phyloP scores from a whole-genome alignment of 2,797 vertebrate species.

The Lithobates sylvaticus region DNA sequence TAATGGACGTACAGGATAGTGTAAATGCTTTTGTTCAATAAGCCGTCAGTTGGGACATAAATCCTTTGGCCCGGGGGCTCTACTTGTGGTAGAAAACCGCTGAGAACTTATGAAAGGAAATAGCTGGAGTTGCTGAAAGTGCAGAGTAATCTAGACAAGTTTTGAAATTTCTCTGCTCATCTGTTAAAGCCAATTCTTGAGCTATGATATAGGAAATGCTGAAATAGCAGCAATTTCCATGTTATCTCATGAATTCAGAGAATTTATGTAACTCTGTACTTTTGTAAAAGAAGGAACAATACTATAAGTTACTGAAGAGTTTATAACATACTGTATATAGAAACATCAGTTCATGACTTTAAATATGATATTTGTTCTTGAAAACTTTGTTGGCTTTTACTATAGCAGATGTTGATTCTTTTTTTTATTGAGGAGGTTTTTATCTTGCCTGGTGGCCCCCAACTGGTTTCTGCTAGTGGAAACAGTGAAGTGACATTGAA shows the following conservation, averaged over 20 bases:
- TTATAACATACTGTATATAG: background rate
- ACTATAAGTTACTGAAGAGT: background rate
- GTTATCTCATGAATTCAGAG: background rate
- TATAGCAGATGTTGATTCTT: too few relatives aligned
- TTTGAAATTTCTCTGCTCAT: background rate
- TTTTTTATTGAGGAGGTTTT: too few relatives aligned
- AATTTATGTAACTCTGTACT: background rate
- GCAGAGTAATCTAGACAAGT: conserved; percentile 2
- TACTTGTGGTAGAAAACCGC: background rate
- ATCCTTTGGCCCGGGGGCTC: background rate
- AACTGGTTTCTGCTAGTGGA: too few relatives aligned
- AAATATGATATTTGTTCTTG: too few relatives aligned
- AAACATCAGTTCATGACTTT: too few relatives aligned
- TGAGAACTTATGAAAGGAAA: conserved; percentile 5
- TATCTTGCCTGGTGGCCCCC: too few relatives aligned
- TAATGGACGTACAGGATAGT: background rate
- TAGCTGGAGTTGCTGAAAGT: conserved; percentile 14
- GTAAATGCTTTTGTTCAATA: background rate
- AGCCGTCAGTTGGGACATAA: background rate
- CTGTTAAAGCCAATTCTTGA: background rate
- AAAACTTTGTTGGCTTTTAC: too few relatives aligned
- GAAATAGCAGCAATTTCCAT: conserved; percentile 1
- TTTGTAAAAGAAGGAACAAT: background rate
- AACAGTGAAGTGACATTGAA: too few relatives aligned
- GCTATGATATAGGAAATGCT: conserved; percentile 2